phyloP scores from a whole-genome alignment of 2,888 invertebrate genomes.

The Andricus quercusramuli region DNA sequence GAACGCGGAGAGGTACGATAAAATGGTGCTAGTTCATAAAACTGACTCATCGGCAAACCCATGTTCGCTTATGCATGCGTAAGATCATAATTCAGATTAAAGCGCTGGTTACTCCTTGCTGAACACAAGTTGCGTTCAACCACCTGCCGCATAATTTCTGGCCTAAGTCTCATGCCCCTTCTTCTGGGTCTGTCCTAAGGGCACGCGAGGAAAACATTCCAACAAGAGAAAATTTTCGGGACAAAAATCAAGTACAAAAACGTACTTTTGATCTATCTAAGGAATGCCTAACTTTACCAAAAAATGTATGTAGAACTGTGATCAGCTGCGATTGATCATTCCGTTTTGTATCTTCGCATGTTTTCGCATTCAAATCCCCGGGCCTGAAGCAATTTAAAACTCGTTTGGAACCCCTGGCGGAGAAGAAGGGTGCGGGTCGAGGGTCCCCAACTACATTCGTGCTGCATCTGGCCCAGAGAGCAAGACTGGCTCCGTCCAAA shows the following conservation, averaged over 20 bases:
- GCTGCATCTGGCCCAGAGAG: slow-evolving; percentile 63
- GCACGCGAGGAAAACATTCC: background rate
- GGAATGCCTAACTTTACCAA: background rate
- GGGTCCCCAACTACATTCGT: slow-evolving; percentile 56
- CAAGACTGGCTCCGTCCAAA: slow-evolving; percentile 49
- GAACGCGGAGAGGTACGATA: slow-evolving; percentile 13
- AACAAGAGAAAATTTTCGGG: background rate
- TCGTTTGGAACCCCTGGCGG: slow-evolving; percentile 65
- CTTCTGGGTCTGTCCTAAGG: background rate
- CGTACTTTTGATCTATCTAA: background rate
- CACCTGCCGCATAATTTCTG: slow-evolving; percentile 59
- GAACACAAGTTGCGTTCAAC: slow-evolving; percentile 53
- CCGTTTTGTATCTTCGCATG: slow-evolving; percentile 39
- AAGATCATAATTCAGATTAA: slow-evolving; percentile 59
- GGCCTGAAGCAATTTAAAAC: slow-evolving; percentile 69
- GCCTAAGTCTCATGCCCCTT: slow-evolving; percentile 45
- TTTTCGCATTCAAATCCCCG: slow-evolving; percentile 39
- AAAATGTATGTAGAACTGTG: background rate
- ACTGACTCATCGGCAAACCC: slow-evolving; percentile 47
- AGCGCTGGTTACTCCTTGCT: slow-evolving; percentile 46
- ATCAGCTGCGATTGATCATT: slow-evolving; percentile 38
- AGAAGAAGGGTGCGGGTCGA: slow-evolving; percentile 44
- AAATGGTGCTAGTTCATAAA: slow-evolving; percentile 52
- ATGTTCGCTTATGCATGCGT: slow-evolving; percentile 47
- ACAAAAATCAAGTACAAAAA: background rate